Evolutionary conservation across 2,113 vertebrate species (phyloP), one percentile per base, ranked within the genome.

Genomic region (Python bivittatus): DNA sequence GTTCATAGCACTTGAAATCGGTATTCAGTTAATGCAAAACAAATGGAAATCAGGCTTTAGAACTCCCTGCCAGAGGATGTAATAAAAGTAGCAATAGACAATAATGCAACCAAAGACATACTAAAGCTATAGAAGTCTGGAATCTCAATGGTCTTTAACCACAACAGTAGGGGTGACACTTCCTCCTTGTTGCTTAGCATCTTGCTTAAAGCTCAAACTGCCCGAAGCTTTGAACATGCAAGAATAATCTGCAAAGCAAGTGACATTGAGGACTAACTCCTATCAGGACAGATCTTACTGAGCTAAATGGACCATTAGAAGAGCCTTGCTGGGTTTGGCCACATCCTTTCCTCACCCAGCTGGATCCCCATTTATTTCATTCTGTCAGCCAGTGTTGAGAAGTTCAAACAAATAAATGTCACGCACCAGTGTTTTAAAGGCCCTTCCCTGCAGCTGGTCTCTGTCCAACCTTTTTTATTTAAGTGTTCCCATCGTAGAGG

Each of bases 361-460:
- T 42, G 72, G 60, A 58, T 0, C 0, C 13, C 83, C 72, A 42
- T 48, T 91, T 89, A 15, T 83, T 84, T 91, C 0, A 4, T 25
- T 25, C 89, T 72, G 38, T 84, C 68, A 89, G 27, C 83, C 68
- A 90, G 60, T 64, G 88, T 52, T 38, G 57, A 54, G 53, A 93
- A 90, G 48, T 58, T n/a, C 12, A 13, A 22, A 54, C 64, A 0
- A 2, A 15, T 0, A 3, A 94, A 48, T 58, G 23, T 29, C 64
- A 90, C 33, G 20, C 4, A 11, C 29, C 20, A 38, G 58, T 57
- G 25, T 25, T 79, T 17, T 1, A 0, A 86, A 90, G n/a, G 56
- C 42, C 33, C 44, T 27, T 25, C n/a, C 54, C 90, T 88, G 56
- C 86, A 27, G 6, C 90, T 4, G 0, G 87, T n/a, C 52, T 86